Evolutionary conservation across 2,888 invertebrate species (phyloP), one percentile per base, ranked within the genome.

Genomic region (Galerucella nymphaeae): DNA sequence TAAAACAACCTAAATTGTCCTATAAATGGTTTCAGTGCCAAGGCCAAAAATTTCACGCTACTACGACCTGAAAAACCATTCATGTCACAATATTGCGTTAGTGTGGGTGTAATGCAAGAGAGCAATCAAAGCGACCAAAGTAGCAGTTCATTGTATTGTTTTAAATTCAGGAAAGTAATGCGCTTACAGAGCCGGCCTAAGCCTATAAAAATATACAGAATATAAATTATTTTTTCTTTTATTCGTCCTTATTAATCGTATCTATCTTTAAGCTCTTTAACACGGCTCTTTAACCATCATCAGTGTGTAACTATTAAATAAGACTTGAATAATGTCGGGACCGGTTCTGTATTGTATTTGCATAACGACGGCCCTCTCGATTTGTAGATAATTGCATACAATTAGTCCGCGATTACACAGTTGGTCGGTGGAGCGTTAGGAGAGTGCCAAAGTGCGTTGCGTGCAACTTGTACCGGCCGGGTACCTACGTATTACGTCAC

Each of bases 371-470:
- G 78, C 80, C 81, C 80, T 82, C 82, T 81, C 81, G 78, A 83
- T 85, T 84, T 83, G 83, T 85, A 85, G 84, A 83, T 85, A 85
- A 86, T 86, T 85, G 83, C 83, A 82, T 83, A 82, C 83, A 85
- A 86, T 86, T 86, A 86, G 84, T 80, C 77, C 82, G 77, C 84
- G 83, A 86, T 86, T 86, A 86, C 84, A 85, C 85, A 86, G 84
- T 85, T 86, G 86, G 84, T 77, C 81, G 82, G 83, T 80, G 78
- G 83, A 85, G 82, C 85, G 83, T 77, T 77, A 80, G 80, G 83
- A 85, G 84, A 84, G 84, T 83, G 84, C 79, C 81, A 84, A 76
- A 83, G 82, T 83, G 82, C 81, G 78, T 80, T 83, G 82, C 83
- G 81, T 81, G 82, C 81, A 79, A 79, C 81, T 62, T 55, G 61